A percentile compares a stretch with the other conserved stretches of the same genome.
Conservation (phyloP, 2,797 vertebrate genomes). For the Hoplostethus mediterraneus region DNA sequence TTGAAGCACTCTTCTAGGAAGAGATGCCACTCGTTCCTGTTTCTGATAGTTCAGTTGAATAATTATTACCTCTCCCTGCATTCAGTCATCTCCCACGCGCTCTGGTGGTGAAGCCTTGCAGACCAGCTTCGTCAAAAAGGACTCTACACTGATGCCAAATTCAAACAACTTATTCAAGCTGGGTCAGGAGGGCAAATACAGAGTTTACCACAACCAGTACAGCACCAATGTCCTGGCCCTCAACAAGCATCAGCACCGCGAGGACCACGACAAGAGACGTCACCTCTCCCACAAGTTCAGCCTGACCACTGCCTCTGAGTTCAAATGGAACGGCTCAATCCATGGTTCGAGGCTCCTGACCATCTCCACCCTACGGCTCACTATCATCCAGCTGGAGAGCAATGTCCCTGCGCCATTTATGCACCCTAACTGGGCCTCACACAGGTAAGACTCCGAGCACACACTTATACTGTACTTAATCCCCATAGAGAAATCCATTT, state of each 20-base stretch:
- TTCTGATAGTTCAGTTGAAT: neutral
- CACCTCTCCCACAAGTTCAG: conserved; percentile 99
- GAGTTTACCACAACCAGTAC: conserved; percentile 97
- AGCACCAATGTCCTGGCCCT: conserved; percentile 95
- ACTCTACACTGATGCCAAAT: conserved; percentile 84
- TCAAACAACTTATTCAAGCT: conserved; percentile 93
- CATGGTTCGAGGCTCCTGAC: conserved; percentile 94
- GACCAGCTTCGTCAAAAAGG: conserved; percentile 86
- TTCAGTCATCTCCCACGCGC: conserved; percentile 88
- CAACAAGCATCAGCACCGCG: conserved; percentile 98
- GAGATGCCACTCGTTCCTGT: neutral
- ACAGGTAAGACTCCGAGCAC: conserved; percentile 86
- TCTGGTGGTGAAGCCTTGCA: conserved; percentile 86
- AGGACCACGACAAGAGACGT: conserved; percentile 98
- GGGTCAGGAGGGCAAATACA: conserved; percentile 96
- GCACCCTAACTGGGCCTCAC: conserved; percentile 98
- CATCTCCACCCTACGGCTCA: conserved; percentile 94
- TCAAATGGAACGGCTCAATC: conserved; percentile 98
- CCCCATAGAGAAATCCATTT: no score
- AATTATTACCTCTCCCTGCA: neutral
- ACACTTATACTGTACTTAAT: neutral
- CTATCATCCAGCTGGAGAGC: conserved; percentile 96
- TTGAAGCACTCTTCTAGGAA: neutral
- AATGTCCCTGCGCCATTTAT: conserved; percentile 95
- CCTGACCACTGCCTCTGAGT: conserved; percentile 93